Evolutionary conservation across 2,113 vertebrate species (phyloP), one percentile per base, ranked within the genome.

Genomic region (Choloepus hoffmanni): DNA sequence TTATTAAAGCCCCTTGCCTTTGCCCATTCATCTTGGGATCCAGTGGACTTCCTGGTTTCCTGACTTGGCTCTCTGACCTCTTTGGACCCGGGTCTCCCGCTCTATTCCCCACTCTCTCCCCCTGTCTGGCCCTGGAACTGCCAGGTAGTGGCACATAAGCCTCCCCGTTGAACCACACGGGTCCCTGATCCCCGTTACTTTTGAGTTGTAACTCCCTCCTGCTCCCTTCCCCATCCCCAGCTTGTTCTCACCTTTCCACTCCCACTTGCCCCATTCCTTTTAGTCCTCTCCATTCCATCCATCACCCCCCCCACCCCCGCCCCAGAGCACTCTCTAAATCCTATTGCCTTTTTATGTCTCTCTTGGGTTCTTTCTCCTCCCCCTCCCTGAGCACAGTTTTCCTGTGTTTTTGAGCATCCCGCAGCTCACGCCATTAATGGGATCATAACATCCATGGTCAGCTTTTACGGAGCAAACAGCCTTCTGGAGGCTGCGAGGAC

Each of bases 271-370:
- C 63, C 79, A 30, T 60, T 23, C 58, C 85, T 18, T 23, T 43
- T 70, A 0, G 5, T 28, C 60, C 40, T 26, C 53, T 65, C 40
- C 18, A 1, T 43, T 85, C 86, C 78, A 92, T 83, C 65, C 53
- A 36, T 95, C 81, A 88, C 43, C 43, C 28, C 28, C 87, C 60
- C 19, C 33, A 73, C 40, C 85, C 90, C 86, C 78, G 89, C 86
- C 83, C 72, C 33, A 73, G 72, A 96, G 89, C 53, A 45, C 94
- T 95, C 85, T 96, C 78, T 90, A 65, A 79, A 89, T 94, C 92
- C 93, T 97, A 36, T 87, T 78, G 82, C 94, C 68, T 74, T 84
- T 97, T 97, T 91, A 93, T 83, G 88, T 86, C 70, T 97, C 96
- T 91, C 91, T 7, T 36, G 95, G 96, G 94, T 30, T 92, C 96